phyloP scores from a whole-genome alignment of 53 echinoderm and acorn worm species.

The Pentamera pediparva region DNA sequence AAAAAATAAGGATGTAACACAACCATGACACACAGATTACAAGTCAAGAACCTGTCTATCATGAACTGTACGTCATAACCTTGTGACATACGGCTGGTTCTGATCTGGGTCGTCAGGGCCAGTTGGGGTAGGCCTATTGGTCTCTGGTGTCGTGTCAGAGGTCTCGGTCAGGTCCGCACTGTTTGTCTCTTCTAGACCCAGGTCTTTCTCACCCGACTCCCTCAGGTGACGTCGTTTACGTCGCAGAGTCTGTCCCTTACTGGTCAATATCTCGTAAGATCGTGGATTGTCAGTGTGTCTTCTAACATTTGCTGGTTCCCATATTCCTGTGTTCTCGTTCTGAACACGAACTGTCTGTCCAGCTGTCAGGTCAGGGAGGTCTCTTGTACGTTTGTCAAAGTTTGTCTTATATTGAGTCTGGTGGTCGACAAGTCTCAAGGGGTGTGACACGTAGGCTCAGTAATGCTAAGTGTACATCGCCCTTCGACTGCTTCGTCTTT shows the following conservation, averaged over 20 bases:
- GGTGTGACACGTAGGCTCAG: constrained; percentile 41
- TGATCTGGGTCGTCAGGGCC: too few relatives aligned
- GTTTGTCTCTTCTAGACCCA: too few relatives aligned
- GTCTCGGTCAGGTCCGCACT: too few relatives aligned
- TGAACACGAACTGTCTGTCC: constrained; percentile 17
- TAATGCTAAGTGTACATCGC: constrained; percentile 36
- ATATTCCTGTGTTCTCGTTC: neutral
- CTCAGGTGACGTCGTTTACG: constrained; percentile 19
- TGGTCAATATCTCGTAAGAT: constrained; percentile 17
- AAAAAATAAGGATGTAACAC: too few relatives aligned
- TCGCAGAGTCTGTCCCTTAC: constrained; percentile 7
- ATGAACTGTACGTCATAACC: too few relatives aligned
- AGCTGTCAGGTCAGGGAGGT: constrained; percentile 7
- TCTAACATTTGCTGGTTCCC: neutral
- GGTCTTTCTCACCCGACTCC: constrained; percentile 20
- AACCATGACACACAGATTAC: too few relatives aligned
- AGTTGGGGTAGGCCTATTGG: too few relatives aligned
- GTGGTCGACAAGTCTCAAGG: too few relatives aligned
- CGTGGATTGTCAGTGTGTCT: constrained; percentile 5
- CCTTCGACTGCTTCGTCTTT: constrained; percentile 9
- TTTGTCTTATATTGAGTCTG: too few relatives aligned
- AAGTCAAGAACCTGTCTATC: too few relatives aligned
- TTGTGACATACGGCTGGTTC: too few relatives aligned
- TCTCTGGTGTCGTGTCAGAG: neutral
- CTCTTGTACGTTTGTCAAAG: too few relatives aligned